phyloP scores from a whole-genome alignment of 2,888 invertebrate genomes.

The Dioctria rufipes region DNA sequence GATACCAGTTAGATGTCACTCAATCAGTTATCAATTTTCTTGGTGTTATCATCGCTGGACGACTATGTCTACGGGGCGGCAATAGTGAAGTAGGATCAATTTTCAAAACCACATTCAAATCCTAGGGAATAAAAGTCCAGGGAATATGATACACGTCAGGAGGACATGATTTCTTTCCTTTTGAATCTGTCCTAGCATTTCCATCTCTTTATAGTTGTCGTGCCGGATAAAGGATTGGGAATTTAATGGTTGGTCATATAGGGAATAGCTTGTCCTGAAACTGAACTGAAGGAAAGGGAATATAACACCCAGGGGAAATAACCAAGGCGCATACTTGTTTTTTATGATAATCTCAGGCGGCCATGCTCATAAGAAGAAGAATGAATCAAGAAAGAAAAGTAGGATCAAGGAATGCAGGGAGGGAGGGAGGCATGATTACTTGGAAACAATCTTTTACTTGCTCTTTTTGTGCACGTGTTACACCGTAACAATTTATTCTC shows the following conservation, averaged over 20 bases:
- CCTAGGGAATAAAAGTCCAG: slow-evolving; percentile 16
- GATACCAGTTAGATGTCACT: slow-evolving; percentile 55
- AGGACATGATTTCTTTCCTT: slow-evolving; percentile 11
- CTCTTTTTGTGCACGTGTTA: neutral
- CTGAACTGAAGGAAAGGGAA: slow-evolving; percentile 33
- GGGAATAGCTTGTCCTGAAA: neutral
- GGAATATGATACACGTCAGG: slow-evolving; percentile 55
- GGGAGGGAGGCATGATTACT: neutral
- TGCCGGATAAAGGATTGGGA: neutral
- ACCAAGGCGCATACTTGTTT: slow-evolving; percentile 53
- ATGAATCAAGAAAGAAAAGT: slow-evolving; percentile 27
- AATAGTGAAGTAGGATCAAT: neutral
- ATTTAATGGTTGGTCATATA: neutral
- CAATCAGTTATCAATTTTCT: slow-evolving; percentile 57
- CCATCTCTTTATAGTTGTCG: slow-evolving; percentile 25
- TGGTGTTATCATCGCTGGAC: slow-evolving; percentile 35
- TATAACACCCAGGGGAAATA: slow-evolving; percentile 58
- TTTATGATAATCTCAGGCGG: slow-evolving; percentile 14
- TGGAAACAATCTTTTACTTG: neutral
- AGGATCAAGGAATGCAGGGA: neutral
- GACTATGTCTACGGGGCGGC: slow-evolving; percentile 13
- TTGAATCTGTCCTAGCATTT: neutral
- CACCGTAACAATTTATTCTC: neutral
- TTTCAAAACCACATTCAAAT: neutral
- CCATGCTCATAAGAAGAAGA: neutral